Base-by-base conservation (phyloP, 2,888 invertebrate genomes). In the Tortricodes alternella region DNA sequence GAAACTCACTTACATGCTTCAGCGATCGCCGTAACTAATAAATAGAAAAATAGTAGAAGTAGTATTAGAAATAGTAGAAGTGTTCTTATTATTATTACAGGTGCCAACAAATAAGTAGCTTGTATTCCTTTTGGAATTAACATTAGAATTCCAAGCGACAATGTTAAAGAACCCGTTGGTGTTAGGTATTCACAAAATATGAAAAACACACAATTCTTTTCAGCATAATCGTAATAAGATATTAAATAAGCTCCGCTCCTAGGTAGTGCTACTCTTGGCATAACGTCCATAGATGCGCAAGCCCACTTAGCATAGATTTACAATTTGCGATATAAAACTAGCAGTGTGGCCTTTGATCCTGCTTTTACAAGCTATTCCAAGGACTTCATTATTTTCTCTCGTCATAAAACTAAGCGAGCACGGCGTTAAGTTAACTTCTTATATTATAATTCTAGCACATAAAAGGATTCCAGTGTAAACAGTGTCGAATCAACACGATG, bases 401-500 rank as follows among this genome's bases (percentile, higher is more conserved):
- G 38, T 21, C 38, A 37, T 56, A 44, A 50, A 50, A 43, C 48
- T 55, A 55, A 49, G 37, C 49, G 37, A 56, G 15, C 55, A 37
- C 53, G 32, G 13, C 8, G 43, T 55, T 18, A 39, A 46, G 41
- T 15, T n/a, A 13, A 53, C 32, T 37, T 44, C 27, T 37, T 44
- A 38, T 50, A 35, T 56, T 24, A 50, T 50, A 56, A 56, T 56
- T 38, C 56, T 75, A 72, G 70, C 67, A 74, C 67, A 73, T 76
- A 80, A 84, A 85, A 82, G 77, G 77, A 82, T 83, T 82, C 71
- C 70, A 74, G 65, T 71, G 80, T 83, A 85, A 88, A 87, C 84
- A 88, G 78, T 79, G 78, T 78, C 76, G 78, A 85, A 85, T 86
- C 82, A 85, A 85, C 82, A 82, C 76, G 80, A 80, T 74, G 76